Base-by-base conservation (phyloP, 2,113 vertebrate genomes). In the Pluvianellus socialis region DNA sequence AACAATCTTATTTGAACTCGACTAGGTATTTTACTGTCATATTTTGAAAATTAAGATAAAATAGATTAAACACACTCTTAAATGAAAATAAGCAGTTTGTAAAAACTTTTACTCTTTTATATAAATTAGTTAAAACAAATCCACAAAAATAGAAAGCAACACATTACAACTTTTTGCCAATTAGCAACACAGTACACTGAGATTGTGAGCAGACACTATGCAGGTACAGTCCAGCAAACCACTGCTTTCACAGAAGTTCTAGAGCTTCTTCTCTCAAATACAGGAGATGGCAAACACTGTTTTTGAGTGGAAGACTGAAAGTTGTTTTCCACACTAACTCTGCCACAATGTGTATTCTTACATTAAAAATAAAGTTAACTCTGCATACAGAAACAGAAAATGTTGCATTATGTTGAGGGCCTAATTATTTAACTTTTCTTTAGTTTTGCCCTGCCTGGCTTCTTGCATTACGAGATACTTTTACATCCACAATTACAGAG, bases 271-370 rank as follows among this genome's bases (percentile, higher is more conserved):
- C 35, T 85, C 45, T 91, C 72, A 90, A 90, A 81, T 26, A 74
- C 23, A 83, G 15, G 45, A 83, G 38, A 77, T 12, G 47, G 55
- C 33, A 73, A 87, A 70, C 38, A 59, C 8, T 75, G 61, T 68
- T 77, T 81, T 79, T 71, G 49, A 95, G 83, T 92, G 91, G 91
- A 96, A 96, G 86, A 95, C 80, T 87, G 83, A 94, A 94, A 95
- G 96, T 61, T 95, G 77, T 82, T 94, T 94, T 94, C 74, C 76
- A 92, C 56, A 45, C 27, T 90, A 91, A 84, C 16, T 61, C 77
- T 79, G 22, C 14, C 52, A 81, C 12, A 30, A 63, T 22, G 18
- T 35, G 10, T 32, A 77, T 19, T 76, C 24, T 81, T 66, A 73
- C 22, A 88, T 40, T 22, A 53, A 68, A 95, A 91, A 40, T 28